A percentile compares a stretch with the other conserved stretches of the same genome.
phyloP scores from a whole-genome alignment of 2,888 invertebrate genomes.

The Tuberolachnus salignus region DNA sequence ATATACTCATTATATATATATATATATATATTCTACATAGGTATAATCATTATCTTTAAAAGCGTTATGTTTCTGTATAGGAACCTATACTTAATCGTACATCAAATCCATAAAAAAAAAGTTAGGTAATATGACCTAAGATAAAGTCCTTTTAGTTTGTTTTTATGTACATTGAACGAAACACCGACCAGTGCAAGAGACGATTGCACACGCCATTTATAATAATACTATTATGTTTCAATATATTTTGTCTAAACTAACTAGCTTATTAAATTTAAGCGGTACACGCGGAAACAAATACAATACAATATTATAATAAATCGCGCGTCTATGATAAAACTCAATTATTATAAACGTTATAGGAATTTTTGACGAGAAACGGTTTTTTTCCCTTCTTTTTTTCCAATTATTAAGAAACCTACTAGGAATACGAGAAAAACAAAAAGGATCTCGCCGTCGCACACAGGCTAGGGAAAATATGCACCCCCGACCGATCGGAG shows the following conservation, averaged over 20 bases:
- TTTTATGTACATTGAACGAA: constrained; percentile 34
- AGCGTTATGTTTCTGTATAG: neutral
- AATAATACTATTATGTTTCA: neutral
- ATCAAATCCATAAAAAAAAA: constrained; percentile 5
- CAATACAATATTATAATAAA: no score
- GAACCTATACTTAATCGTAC: neutral
- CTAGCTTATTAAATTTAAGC: neutral
- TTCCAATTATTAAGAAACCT: no score
- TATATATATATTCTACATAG: no score
- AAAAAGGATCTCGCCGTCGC: no score
- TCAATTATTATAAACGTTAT: no score
- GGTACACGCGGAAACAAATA: no score
- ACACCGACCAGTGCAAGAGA: neutral
- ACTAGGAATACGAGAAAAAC: no score
- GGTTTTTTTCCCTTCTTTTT: no score
- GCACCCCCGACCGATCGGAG: no score
- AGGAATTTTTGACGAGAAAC: no score
- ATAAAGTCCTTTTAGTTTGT: constrained; percentile 28
- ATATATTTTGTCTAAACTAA: constrained; percentile 10
- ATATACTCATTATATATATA: neutral
- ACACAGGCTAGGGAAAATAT: no score
- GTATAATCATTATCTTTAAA: constrained; percentile 27
- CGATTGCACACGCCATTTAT: neutral
- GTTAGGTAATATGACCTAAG: constrained; percentile 39
- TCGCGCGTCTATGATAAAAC: no score